These are phyloP conservation scores for Motacilla alba DNA, from an alignment of 2,113 vertebrate species.

Conservation along the genomic window DNA sequence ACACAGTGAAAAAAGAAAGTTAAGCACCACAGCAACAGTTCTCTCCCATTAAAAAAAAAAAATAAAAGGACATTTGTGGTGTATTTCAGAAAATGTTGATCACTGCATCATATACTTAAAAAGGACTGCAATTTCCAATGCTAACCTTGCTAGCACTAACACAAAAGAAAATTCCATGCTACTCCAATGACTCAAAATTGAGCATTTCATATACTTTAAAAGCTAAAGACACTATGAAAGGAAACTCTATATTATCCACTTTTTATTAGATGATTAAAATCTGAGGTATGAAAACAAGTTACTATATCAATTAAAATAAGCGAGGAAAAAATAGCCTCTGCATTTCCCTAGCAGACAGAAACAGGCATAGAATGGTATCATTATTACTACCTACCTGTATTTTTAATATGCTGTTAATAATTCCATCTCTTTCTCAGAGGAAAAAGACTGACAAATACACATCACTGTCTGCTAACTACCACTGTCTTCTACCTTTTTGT, in stretches of 20 bases:
- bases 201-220: neutral
- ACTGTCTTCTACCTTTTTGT: neutral
- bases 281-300: neutral
- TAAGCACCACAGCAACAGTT: neutral
- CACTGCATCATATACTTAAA: neutral
- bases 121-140: neutral
- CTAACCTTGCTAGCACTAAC: neutral
- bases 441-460: neutral
- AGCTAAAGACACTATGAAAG: neutral
- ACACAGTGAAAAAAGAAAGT: neutral
- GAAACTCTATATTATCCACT: neutral
- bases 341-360: neutral
- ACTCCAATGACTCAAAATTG: neutral
- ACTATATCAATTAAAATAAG: neutral
- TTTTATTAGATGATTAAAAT: neutral
- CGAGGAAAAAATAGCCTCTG: rapidly evolving
- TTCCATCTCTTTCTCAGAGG: neutral
- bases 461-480: neutral
- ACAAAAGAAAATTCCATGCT: neutral
- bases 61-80: neutral
- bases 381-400: neutral
- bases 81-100: neutral
- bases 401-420: neutral
- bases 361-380: neutral
- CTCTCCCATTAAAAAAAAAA: neutral